Evolutionary conservation across 2,797 vertebrate species (phyloP), one percentile per base, ranked within the genome.

Genomic region (Chromis chromis): DNA sequence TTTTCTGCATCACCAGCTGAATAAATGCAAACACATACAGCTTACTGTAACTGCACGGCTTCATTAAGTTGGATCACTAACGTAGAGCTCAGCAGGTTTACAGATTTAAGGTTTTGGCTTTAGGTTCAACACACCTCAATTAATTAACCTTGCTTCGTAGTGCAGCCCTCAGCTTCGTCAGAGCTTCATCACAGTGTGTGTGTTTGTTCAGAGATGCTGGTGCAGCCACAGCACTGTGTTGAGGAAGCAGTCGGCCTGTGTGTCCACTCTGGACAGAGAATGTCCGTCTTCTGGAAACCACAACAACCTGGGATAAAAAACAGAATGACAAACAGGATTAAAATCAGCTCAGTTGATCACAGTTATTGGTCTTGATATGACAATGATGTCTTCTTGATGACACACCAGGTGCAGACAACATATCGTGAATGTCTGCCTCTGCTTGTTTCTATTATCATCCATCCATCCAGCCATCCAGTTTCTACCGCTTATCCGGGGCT

Each of bases 211-310:
- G 69, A 96, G 80, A 68, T 96, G 88, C 55, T 88, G 90, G 17
- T 93, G 89, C 55, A 97, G 77, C 96, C 96, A 96, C 48, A 89
- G 81, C 21, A 83, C 90, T 0, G 90, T 92, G 87, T 96, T 96
- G 55, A 94, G 62, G 71, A 97, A 97, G 86, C 95, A 94, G 69
- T 95, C 81, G 0, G 92, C 91, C 83, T 95, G 94, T 0, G 81
- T 95, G 87, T 94, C 94, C 82, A 94, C 91, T 9, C 94, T 88
- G 0, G 94, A 86, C 76, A 96, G 86, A 1, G 94, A 91, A 0
- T 96, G 96, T 61, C 95, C 94, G 1, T 96, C 94, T 1, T 94
- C 95, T 0, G 92, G 93, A 86, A 95, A 96, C 95, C 95, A 96
- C 82, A 96, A 79, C 84, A 97, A 72, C 84, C 96, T 96, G 85